Conservation (phyloP, 2,113 vertebrate genomes). For the Microtus pennsylvanicus region DNA sequence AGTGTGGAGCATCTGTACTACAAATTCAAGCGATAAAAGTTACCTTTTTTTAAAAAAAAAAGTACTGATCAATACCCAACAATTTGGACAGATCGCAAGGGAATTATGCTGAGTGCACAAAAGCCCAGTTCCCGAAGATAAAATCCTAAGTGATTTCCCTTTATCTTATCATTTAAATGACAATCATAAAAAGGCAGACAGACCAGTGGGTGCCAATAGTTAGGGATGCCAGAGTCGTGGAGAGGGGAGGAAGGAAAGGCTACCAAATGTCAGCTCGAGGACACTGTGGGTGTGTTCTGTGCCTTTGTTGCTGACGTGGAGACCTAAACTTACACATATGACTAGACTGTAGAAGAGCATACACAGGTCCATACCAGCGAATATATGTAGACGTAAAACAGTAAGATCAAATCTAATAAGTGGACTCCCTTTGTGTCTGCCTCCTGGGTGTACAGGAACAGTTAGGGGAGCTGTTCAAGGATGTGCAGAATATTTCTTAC, state of each 20-base stretch:
- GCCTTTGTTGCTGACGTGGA: not conserved
- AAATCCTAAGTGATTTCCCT: not conserved
- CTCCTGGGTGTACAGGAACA: not conserved
- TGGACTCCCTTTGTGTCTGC: not conserved
- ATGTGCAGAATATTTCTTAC: not conserved
- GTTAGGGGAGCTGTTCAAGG: not conserved
- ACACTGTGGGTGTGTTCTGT: not conserved
- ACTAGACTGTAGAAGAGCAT: not conserved
- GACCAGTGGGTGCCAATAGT: not conserved
- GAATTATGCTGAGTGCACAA: not conserved
- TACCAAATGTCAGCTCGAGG: not conserved
- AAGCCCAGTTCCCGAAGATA: not conserved
- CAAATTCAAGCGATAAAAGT: not conserved
- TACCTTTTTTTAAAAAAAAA: not conserved
- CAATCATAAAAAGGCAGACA: not conserved
- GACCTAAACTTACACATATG: not conserved
- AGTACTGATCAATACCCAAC: not conserved
- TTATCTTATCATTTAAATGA: not conserved
- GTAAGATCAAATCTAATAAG: not conserved
- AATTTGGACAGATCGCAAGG: too few relatives aligned
- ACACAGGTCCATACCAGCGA: not conserved
- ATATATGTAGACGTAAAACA: not conserved
- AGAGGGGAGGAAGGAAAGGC: too few relatives aligned
- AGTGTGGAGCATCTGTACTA: not conserved
- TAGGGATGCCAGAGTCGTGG: too few relatives aligned